Evolutionary conservation across 2,113 vertebrate genomes (phyloP), one percentile per base, ranked within the genome.

Genomic region (Ginglymostoma cirratum): DNA sequence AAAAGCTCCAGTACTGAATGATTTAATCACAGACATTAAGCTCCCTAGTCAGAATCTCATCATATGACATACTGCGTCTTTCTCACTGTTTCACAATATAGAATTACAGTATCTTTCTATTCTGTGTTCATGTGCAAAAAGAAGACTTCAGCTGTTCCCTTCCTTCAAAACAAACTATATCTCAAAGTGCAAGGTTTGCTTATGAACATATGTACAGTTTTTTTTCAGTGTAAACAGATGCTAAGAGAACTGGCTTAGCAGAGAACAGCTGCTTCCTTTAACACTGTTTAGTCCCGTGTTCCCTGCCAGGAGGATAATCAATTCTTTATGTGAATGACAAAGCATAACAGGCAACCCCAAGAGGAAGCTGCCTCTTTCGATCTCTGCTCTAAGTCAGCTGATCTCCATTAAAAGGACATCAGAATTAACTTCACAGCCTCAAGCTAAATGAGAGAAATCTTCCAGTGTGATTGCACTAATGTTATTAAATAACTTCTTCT

Each of bases 91-190:
- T 45, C 23, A 76, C 69, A 76, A 48, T 95, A 48, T 76, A 95
- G 66, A 52, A 95, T 95, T 95, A 95, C 94, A 76, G 12, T 17
- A 38, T 12, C 23, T 67, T 76, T 69, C 15, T 72, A 45, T 69
- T 30, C 67, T 34, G 27, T 48, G 45, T 72, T 67, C 48, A 30
- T 72, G 94, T 72, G 38, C 94, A 95, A 95, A 95, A 19, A 48
- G 45, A 48, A 48, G 52, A 52, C 55, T 66, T 96, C 97, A 98
- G 97, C 97, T 98, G 97, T 89, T 96, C 96, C 96, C 70, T 94
- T 97, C 97, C 96, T 96, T 98, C 97, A 97, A 19, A 96, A 96
- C 96, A 96, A 96, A 96, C 96, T 94, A 27, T 85, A 76, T 65
- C 95, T 96, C 67, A 30, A 3, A 0, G 96, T 95, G 48, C 70